phyloP scores from a whole-genome alignment of 2,888 invertebrate genomes.

The Leptinotarsa juncta region DNA sequence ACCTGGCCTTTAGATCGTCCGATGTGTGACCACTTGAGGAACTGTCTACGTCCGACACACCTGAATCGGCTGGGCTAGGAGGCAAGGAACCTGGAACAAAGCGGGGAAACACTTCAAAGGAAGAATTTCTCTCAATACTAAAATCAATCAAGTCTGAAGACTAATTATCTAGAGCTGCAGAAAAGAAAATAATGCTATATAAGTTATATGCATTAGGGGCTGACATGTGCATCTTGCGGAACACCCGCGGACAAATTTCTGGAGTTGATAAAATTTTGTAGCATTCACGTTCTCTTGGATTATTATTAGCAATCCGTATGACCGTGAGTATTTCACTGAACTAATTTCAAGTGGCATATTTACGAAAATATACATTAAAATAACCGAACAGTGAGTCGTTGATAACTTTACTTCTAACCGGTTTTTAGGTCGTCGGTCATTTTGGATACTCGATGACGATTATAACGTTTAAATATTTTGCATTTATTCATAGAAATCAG shows the following conservation, averaged over 20 bases:
- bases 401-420: conserved; percentile 11
- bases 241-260: neutral
- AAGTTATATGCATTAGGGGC: neutral
- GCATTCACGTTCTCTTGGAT: neutral
- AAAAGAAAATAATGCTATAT: neutral
- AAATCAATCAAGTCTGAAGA: neutral
- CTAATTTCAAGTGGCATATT: neutral
- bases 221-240: neutral
- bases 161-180: neutral
- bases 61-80: conserved; percentile 97
- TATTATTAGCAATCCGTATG: neutral
- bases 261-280: no score
- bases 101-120: conserved; percentile 40
- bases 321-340: conserved; percentile 3
- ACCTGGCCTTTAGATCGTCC: conserved; percentile 88
- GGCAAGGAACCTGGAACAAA: conserved; percentile 86
- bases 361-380: neutral
- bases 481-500: neutral
- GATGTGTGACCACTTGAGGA: conserved; percentile 82
- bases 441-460: neutral
- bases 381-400: conserved; percentile 14
- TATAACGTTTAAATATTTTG: neutral
- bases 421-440: conserved; percentile 11
- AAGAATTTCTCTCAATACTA: neutral
- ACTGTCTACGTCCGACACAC: conserved; percentile 96